These are phyloP conservation scores for Atractosteus spatula DNA, from an alignment of 2,113 vertebrate genomes.

Conservation along the genomic window DNA sequence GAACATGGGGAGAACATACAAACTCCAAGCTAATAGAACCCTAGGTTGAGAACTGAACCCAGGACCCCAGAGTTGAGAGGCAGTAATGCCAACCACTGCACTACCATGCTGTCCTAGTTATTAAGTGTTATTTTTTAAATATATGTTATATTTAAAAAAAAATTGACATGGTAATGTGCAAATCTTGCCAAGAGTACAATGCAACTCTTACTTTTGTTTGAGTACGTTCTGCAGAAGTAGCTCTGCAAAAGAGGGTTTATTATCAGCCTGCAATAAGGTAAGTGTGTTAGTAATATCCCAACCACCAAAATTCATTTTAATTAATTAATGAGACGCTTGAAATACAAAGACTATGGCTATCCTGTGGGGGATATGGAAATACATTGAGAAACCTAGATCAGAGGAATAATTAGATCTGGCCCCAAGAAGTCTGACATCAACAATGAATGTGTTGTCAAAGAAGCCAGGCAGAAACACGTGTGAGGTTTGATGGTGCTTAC, in stretches of 20 bases:
- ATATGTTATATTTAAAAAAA: no score
- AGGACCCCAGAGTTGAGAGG: no score
- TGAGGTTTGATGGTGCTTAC: neutral
- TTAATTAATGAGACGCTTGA: slow-evolving; percentile 44
- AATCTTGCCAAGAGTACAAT: no score
- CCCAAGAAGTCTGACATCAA: slow-evolving; percentile 25
- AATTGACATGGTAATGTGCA: no score
- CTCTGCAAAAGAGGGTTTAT: slow-evolving; percentile 37
- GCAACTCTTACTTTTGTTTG: no score
- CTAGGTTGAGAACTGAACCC: no score
- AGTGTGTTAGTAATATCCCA: slow-evolving; percentile 38
- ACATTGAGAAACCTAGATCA: slow-evolving; percentile 18
- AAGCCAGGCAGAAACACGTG: slow-evolving; percentile 14
- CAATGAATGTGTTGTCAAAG: slow-evolving; percentile 30
- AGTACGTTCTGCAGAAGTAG: slow-evolving; percentile 4
- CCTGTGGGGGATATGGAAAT: neutral
- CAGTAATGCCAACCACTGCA: no score
- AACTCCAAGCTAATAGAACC: no score
- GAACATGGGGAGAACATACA: no score
- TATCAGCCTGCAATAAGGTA: slow-evolving; percentile 36
- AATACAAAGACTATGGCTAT: neutral
- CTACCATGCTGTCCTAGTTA: no score
- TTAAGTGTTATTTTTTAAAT: no score
- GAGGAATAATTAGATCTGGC: slow-evolving; percentile 39
- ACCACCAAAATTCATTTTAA: slow-evolving; percentile 34